Evolutionary conservation across 2,113 vertebrate genomes (phyloP).

Genomic region (Uropsilus gracilis): DNA sequence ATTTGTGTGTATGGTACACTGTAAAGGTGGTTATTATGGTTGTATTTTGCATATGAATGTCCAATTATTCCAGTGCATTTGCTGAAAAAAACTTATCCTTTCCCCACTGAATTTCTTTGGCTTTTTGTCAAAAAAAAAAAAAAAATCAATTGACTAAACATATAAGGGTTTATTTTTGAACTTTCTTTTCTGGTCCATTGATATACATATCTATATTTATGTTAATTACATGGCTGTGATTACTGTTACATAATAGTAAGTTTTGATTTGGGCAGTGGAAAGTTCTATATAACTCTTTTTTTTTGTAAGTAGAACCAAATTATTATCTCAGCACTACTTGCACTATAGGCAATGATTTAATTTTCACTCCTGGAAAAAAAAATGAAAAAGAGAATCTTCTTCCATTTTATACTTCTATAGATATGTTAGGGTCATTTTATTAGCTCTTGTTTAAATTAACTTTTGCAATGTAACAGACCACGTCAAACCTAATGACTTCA

Average conservation of each 20-base stretch:
- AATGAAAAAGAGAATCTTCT: not conserved
- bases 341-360: not conserved
- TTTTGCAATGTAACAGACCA: not conserved
- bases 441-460: not conserved
- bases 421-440: not conserved
- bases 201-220: not conserved
- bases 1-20: not conserved
- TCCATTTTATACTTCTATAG: not conserved
- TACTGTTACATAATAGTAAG: not conserved
- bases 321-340: not conserved
- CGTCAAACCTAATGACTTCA: not conserved
- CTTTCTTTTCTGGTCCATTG: not conserved
- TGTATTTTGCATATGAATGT: not conserved
- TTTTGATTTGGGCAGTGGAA: not conserved
- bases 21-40: not conserved
- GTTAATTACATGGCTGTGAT: not conserved
- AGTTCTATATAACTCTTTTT: not conserved
- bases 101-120: not conserved
- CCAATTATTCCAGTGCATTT: not conserved
- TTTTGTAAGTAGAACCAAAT: not conserved
- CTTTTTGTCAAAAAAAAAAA: not conserved
- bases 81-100: conserved; percentile 11
- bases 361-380: not conserved
- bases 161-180: not conserved
- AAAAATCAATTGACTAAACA: not conserved